Conservation (phyloP, 2,113 vertebrate species). For the Apistogramma diplotaenia region DNA sequence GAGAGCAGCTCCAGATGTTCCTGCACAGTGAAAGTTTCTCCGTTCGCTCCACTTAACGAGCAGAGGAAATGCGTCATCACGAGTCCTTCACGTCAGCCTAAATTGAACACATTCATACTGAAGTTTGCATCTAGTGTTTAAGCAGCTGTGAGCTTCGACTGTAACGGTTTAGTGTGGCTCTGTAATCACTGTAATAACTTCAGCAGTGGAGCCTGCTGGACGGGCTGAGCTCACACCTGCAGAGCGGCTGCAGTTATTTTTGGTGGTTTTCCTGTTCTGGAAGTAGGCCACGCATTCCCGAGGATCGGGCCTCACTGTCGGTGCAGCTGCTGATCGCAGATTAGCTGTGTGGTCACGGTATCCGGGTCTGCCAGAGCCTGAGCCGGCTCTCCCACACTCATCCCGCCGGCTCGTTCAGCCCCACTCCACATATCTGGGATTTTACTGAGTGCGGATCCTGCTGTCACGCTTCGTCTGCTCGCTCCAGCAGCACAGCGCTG, state of each 20-base stretch:
- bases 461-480: neutral
- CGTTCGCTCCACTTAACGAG: neutral
- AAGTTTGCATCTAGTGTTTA: no score
- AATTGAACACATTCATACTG: neutral
- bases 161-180: no score
- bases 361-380: neutral
- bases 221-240: neutral
- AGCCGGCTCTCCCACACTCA: neutral
- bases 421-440: conserved; percentile 11
- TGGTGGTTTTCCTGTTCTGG: conserved; percentile 14
- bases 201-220: neutral
- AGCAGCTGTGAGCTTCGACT: no score
- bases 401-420: conserved; percentile 4
- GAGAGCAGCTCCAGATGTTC: neutral
- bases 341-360: neutral
- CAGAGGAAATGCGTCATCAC: neutral
- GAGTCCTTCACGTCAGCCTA: neutral
- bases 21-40: neutral
- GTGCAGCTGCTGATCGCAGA: conserved; percentile 26
- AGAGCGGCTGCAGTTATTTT: neutral
- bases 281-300: conserved; percentile 48
- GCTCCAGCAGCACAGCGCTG: neutral
- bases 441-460: neutral
- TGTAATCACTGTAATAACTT: no score
- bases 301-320: neutral